Percentiles rank a stretch among this genome's conserved stretches.
phyloP scores from a whole-genome alignment of 2,888 invertebrate species.

The Eubasilissa splendida region DNA sequence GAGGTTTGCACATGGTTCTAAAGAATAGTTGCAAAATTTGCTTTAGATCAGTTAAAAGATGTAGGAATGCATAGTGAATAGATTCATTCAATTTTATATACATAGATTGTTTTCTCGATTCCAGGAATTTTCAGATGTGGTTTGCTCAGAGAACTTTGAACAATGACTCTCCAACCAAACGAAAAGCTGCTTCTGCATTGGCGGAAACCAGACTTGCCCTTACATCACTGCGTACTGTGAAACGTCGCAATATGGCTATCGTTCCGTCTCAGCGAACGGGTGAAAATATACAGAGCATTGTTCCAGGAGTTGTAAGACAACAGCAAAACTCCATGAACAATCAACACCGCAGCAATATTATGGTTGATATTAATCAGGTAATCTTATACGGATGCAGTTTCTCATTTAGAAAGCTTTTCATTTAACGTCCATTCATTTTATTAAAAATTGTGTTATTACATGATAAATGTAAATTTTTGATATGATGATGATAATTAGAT shows the following conservation, averaged over 20 bases:
- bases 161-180: constrained; percentile 75
- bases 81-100: neutral
- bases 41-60: too few species aligned
- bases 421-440: too few species aligned
- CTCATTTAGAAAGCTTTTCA: too few species aligned
- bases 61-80: too few species aligned
- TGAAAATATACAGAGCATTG: constrained; percentile 70
- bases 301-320: constrained; percentile 73
- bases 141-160: constrained; percentile 79
- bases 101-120: neutral
- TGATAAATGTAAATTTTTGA: too few species aligned
- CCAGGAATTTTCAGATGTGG: constrained; percentile 81
- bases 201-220: constrained; percentile 84
- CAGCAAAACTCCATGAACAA: constrained; percentile 65
- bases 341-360: constrained; percentile 69
- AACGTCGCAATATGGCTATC: constrained; percentile 72
- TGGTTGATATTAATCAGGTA: constrained; percentile 75
- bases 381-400: constrained; percentile 53
- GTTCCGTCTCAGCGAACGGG: constrained; percentile 72
- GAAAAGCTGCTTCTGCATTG: constrained; percentile 74
- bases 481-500: too few species aligned
- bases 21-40: too few species aligned
- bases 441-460: too few species aligned
- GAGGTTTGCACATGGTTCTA: too few species aligned
- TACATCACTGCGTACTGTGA: constrained; percentile 81